Percentiles rank a stretch among this genome's conserved stretches.
Conservation (phyloP, 2,888 invertebrate genomes). For the Agelastica alni region DNA sequence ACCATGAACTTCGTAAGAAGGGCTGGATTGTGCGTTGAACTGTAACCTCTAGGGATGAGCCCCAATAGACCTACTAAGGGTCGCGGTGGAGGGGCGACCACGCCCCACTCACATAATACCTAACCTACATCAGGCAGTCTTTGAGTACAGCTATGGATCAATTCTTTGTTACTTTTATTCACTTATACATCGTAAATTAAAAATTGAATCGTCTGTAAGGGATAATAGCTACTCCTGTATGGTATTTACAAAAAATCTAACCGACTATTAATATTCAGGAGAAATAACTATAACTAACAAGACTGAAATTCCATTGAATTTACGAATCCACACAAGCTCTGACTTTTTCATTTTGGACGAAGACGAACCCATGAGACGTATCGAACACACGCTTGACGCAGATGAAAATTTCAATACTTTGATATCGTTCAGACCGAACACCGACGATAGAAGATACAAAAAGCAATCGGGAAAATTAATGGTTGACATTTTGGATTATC, state of each 20-base stretch:
- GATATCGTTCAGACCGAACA: slow-evolving; percentile 38
- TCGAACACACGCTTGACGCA: slow-evolving; percentile 10
- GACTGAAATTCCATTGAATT: slow-evolving; percentile 53
- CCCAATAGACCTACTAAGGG: no score
- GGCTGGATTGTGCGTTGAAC: no score
- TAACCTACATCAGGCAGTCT: no score
- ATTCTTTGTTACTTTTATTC: no score
- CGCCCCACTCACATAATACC: no score
- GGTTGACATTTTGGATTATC: slow-evolving; percentile 54
- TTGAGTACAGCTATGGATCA: no score
- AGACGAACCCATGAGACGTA: not conserved
- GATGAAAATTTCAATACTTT: slow-evolving; percentile 1
- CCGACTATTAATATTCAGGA: no score
- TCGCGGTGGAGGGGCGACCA: no score
- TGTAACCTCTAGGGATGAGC: no score
- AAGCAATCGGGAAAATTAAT: slow-evolving; percentile 43
- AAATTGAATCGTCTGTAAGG: not conserved
- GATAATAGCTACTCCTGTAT: not conserved
- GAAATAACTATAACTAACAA: slow-evolving; percentile 62
- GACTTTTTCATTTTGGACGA: slow-evolving; percentile 33
- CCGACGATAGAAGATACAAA: slow-evolving; percentile 42
- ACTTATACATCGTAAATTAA: no score
- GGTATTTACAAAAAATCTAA: not conserved
- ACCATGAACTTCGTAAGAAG: no score
- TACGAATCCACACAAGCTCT: slow-evolving; percentile 27